Evolutionary conservation across 1,140 invertebrate species (phyloP).

Genomic region (Dinothrombium tinctorium): DNA sequence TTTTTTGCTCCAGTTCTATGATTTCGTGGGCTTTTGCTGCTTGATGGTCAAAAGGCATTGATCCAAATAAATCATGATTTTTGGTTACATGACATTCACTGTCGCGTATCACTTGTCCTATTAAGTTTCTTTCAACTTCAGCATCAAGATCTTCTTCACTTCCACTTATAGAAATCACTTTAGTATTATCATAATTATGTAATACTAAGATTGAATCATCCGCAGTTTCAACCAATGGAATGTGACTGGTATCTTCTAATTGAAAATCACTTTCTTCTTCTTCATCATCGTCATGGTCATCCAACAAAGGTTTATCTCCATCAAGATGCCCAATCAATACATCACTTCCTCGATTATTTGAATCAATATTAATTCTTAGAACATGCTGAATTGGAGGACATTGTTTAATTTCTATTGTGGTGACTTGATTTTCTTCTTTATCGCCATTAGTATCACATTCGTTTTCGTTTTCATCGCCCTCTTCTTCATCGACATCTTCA

Average conservation of each 20-base stretch:
- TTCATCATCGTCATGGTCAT: constrained; percentile 32
- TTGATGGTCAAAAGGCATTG: constrained; percentile 8
- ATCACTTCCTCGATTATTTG: constrained; percentile 14
- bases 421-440: too few species aligned
- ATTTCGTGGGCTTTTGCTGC: neutral
- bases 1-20: neutral
- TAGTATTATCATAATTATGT: neutral
- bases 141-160: constrained; percentile 5
- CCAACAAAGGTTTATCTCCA: constrained; percentile 44
- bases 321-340: constrained; percentile 46
- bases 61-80: constrained; percentile 11
- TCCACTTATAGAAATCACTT: neutral
- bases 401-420: constrained; percentile 5
- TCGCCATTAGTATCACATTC: too few species aligned
- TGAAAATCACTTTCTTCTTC: constrained; percentile 2
- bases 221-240: neutral
- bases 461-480: constrained; percentile 7
- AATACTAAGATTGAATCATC: neutral
- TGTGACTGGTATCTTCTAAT: neutral
- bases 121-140: constrained; percentile 9
- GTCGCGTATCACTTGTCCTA: constrained; percentile 6
- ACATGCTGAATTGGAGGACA: neutral
- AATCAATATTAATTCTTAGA: too few species aligned
- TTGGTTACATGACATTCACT: neutral
- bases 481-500: constrained; percentile 19